Base-by-base conservation (phyloP, 2,113 vertebrate genomes). In the Oncorhynchus clarkii region DNA sequence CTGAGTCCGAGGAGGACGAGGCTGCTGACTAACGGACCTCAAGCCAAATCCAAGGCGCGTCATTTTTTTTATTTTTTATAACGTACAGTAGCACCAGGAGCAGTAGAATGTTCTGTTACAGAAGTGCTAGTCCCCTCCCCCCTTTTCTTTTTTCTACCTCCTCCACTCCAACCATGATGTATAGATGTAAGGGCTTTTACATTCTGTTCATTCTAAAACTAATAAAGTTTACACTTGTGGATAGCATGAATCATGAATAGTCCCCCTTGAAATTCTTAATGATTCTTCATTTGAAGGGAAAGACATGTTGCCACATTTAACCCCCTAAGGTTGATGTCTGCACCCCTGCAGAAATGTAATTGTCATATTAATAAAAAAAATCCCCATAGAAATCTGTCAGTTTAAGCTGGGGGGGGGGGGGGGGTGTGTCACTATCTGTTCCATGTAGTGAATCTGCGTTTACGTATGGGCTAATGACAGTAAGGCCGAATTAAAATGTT, bases 1-100 rank as follows among this genome's bases (percentile, higher is more conserved):
- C 96, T 0, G 97, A 98, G 85, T 98, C 97, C 39, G 97, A 99
- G 87, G 95, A 94, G 73, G 96, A 99, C 90, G 97, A 98, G 70
- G 95, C 93, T 74, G 95, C 93, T 74, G 96, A 99, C 93, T 98
- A 90, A 98, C 82, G 51, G 70, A 90, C 90, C 84, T 90, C 81
- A 85, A 86, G 88, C 89, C 68, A 77, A 84, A 54, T 14, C 78
- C 69, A 74, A 74, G 62, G 74, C 81, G 51, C 18, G 49, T 51
- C 9, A 67, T 9, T 16, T 59, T 51, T 81, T 82, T 80, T 80
- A 75, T 85, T 86, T 92, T 88, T 93, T 89, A 92, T 90, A 90
- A 92, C 92, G 93, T 92, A 70, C n/a, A 45, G 77, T 80, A 91
- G 48, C 66, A 67, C 48, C 73, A 59, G 91, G 92, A 94, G 90